These are phyloP conservation scores for Opisthocomus hoazin DNA, from an alignment of 2,113 vertebrate genomes.

Conservation along the genomic window DNA sequence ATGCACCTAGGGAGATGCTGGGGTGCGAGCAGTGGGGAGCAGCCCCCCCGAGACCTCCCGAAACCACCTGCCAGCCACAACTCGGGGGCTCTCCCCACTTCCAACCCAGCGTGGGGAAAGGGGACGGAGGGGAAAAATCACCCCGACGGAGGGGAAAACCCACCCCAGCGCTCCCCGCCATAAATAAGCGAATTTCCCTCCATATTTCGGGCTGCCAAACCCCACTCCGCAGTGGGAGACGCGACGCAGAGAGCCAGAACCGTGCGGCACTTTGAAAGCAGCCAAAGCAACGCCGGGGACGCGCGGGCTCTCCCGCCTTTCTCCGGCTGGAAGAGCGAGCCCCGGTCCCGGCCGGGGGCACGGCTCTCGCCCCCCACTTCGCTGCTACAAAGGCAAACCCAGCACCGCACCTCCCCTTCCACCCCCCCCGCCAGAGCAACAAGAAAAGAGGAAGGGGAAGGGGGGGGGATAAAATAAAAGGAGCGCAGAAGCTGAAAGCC, in stretches of 20 bases:
- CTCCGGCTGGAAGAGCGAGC: not conserved
- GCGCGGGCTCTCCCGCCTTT: not conserved
- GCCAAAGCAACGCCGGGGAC: not conserved
- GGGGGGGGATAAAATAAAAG: not conserved
- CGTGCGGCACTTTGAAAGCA: not conserved
- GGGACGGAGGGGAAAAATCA: fast-evolving
- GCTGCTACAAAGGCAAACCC: constrained; percentile 48
- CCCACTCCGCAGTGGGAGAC: fast-evolving
- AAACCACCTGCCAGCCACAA: not conserved
- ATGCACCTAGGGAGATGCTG: fast-evolving
- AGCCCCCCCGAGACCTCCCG: not conserved
- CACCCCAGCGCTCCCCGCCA: too few relatives aligned
- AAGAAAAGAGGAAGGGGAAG: not conserved
- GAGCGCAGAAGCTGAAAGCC: not conserved
- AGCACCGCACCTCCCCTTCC: not conserved
- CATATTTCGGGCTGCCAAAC: not conserved
- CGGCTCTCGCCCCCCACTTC: not conserved
- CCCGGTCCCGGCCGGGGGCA: not conserved
- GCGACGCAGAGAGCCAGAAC: not conserved
- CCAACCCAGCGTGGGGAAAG: not conserved
- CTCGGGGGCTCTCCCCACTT: not conserved
- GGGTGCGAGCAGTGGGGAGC: not conserved
- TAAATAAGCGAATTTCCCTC: not conserved
- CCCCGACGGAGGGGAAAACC: not conserved
- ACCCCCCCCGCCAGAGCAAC: not conserved